Percentiles rank a stretch among this genome's conserved stretches.
Conservation (phyloP, 2,113 vertebrate genomes). For the Pseudorasbora parva region DNA sequence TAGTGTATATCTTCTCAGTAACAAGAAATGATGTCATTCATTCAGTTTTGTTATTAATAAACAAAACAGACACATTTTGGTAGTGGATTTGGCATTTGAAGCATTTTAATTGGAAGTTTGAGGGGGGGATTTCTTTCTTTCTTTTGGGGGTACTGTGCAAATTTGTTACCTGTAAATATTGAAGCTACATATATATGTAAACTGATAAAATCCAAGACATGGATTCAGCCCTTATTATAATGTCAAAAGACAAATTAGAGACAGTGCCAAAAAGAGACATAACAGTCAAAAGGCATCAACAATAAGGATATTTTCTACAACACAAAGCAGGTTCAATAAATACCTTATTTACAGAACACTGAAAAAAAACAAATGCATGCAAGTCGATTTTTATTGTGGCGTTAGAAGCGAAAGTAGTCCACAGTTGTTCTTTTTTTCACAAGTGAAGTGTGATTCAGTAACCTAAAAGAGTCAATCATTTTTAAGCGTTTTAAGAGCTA, state of each 20-base stretch:
- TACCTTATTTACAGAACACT: constrained; percentile 74
- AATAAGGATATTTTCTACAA: constrained; percentile 76
- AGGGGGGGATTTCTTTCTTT: background rate
- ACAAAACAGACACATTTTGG: background rate
- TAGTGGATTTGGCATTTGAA: background rate
- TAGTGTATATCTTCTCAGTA: background rate
- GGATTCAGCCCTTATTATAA: constrained; percentile 39
- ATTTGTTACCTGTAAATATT: constrained; percentile 34
- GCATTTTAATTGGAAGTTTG: constrained; percentile 25
- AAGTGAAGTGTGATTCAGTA: constrained; percentile 2
- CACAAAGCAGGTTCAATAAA: constrained; percentile 78
- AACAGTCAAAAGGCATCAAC: constrained; percentile 53
- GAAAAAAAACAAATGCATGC: constrained; percentile 68
- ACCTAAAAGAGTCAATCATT: background rate
- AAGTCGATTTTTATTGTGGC: constrained; percentile 62
- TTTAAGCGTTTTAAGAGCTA: constrained; percentile 5
- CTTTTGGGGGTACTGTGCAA: constrained; percentile 22
- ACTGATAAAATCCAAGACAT: constrained; percentile 39
- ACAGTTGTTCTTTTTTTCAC: constrained; percentile 22
- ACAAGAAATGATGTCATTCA: background rate
- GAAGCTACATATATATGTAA: constrained; percentile 36
- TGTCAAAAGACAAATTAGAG: background rate
- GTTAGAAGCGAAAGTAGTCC: constrained; percentile 54
- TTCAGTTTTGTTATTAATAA: background rate
- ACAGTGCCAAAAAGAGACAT: constrained; percentile 33